Evolutionary conservation across 2,113 vertebrate species (phyloP), one percentile per base, ranked within the genome.

Genomic region (Muscicapa adusta): DNA sequence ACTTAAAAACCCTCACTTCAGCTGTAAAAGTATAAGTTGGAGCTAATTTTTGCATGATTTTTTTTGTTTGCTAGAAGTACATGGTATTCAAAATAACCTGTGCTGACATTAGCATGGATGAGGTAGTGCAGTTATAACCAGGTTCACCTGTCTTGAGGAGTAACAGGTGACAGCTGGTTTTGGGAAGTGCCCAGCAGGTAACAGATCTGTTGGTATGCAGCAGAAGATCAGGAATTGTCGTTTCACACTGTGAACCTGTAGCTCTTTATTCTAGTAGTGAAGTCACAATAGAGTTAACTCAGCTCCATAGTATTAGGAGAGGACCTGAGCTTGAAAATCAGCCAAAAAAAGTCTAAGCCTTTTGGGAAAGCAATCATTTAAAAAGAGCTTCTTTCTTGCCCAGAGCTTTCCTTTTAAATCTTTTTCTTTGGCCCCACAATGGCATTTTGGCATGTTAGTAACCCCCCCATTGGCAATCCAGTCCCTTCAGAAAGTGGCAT

Each of bases 11-110:
- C 7, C 5, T 1, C 20, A 40, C 16, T 85, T 88, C 24, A 17
- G 48, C 33, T 68, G 18, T 13, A 31, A 45, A 40, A 61, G 14
- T 40, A 5, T 23, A 13, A 18, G 54, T 48, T 75, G 8, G 18
- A 40, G 40, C 40, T 40, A 40, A 40, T 40, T 40, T 40, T 40
- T 40, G 9, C 2, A 0, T 38, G 1, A 4, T 0, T 40, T 6
- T 36, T 34, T 80, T 38, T 60, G 5, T 36, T 42, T 12, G 11
- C 43, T 54, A 8, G 9, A 61, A 47, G 10, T 47, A 12, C 6
- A 6, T 31, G 1, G 2, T 24, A 22, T n/a, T 60, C 31, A 74
- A 36, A 82, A 61, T 65, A 73, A 47, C 15, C 12, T 61, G 40
- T 53, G 11, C 25, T 60, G 51, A n/a, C 12, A 17, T 74, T 50